Conservation (phyloP, 1,140 invertebrate species). For the Listronotus oregonensis region DNA sequence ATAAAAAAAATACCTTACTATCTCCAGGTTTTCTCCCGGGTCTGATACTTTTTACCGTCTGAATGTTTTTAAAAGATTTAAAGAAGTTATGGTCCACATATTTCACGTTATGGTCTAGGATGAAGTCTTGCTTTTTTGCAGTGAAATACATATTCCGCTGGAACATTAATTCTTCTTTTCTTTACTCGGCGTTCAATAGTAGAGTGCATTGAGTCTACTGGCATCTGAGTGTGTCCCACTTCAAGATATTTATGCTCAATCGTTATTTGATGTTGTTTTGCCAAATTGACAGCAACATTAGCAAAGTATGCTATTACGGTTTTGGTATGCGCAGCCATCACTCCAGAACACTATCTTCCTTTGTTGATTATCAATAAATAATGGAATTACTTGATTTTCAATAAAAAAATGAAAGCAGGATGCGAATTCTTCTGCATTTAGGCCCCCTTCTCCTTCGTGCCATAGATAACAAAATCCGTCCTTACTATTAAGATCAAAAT, state of each 20-base stretch:
- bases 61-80: constrained; percentile 15
- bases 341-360: constrained; percentile 29
- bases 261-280: constrained; percentile 9
- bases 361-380: no score
- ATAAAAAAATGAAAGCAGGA: no score
- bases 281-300: constrained; percentile 11
- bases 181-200: constrained; percentile 18
- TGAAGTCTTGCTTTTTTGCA: constrained; percentile 11
- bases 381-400: background rate
- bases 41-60: constrained; percentile 20
- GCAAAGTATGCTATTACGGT: constrained; percentile 7
- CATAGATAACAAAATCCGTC: no score
- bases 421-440: no score
- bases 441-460: no score
- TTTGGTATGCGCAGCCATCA: constrained; percentile 27
- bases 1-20: no score
- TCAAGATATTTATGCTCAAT: constrained; percentile 32
- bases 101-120: constrained; percentile 10
- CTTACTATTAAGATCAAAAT: no score
- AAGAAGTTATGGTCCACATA: constrained; percentile 14
- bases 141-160: no score
- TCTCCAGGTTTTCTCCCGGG: no score
- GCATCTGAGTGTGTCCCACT: constrained; percentile 33
- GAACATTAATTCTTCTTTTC: no score
- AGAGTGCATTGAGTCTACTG: constrained; percentile 27